Conservation (phyloP, 2,888 invertebrate genomes). For the Mycogona germanica region DNA sequence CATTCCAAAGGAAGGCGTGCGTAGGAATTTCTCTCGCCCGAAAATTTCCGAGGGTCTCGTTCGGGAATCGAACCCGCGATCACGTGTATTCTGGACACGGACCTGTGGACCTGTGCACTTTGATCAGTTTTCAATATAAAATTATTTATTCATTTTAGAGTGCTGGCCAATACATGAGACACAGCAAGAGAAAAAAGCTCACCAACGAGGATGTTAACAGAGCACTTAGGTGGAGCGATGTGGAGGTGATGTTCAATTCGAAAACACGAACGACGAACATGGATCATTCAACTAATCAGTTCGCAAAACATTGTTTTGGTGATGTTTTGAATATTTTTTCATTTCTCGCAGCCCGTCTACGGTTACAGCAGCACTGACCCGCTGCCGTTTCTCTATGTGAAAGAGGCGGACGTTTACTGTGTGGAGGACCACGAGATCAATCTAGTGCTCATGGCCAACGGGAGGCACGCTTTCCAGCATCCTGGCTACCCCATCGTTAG, state of each 20-base stretch:
- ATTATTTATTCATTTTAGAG: conserved; percentile 26
- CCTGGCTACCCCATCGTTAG: conserved; percentile 30
- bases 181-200: conserved; percentile 31
- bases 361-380: conserved; percentile 31
- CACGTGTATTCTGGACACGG: no score
- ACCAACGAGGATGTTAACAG: conserved; percentile 33
- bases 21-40: no score
- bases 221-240: conserved; percentile 31
- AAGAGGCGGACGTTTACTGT: conserved; percentile 32
- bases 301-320: neutral
- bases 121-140: neutral
- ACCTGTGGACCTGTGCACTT: no score
- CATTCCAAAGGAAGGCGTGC: no score
- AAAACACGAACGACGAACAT: no score
- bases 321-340: conserved; percentile 6
- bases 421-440: conserved; percentile 31
- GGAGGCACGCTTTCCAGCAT: conserved; percentile 27
- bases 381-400: conserved; percentile 28
- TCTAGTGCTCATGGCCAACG: conserved; percentile 28
- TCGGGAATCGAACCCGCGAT: no score
- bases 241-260: conserved; percentile 29
- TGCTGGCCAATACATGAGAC: conserved; percentile 33
- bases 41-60: no score
- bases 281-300: conserved; percentile 5
- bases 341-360: conserved; percentile 29